phyloP scores from a whole-genome alignment of 2,113 vertebrate species.

The Stercorarius parasiticus region DNA sequence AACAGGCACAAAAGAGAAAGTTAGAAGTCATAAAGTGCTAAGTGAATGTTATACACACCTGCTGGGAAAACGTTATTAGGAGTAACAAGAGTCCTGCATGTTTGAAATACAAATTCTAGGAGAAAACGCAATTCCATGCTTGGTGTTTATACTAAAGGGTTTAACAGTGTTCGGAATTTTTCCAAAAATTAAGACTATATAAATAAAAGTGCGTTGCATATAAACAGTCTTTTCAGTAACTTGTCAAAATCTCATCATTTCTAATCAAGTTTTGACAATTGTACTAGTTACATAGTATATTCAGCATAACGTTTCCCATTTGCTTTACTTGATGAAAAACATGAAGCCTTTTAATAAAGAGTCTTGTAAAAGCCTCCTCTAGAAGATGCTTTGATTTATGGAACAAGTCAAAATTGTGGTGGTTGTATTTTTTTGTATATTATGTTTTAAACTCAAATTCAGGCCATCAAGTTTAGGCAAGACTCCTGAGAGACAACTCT shows the following conservation, averaged over 20 bases:
- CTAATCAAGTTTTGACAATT: neutral
- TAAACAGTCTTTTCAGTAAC: neutral
- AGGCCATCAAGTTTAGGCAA: neutral
- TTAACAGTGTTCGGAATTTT: neutral
- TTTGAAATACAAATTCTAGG: neutral
- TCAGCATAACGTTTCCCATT: neutral
- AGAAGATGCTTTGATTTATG: neutral
- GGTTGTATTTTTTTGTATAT: neutral
- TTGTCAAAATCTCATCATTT: neutral
- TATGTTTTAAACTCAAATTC: neutral
- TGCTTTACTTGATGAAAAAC: neutral
- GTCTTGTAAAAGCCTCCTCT: neutral
- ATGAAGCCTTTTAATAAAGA: neutral
- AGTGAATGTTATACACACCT: neutral
- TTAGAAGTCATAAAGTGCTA: slow-evolving; percentile 33
- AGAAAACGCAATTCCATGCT: accelerated
- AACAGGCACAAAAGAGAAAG: slow-evolving; percentile 68
- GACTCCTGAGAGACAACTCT: neutral
- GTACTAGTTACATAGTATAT: neutral
- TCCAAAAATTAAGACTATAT: neutral
- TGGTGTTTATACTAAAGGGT: neutral
- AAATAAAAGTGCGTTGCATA: neutral
- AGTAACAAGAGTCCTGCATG: neutral
- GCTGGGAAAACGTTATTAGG: neutral
- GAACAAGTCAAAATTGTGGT: neutral